Evolutionary conservation across 2,888 invertebrate genomes (phyloP).

Genomic region (Icerya purchasi): DNA sequence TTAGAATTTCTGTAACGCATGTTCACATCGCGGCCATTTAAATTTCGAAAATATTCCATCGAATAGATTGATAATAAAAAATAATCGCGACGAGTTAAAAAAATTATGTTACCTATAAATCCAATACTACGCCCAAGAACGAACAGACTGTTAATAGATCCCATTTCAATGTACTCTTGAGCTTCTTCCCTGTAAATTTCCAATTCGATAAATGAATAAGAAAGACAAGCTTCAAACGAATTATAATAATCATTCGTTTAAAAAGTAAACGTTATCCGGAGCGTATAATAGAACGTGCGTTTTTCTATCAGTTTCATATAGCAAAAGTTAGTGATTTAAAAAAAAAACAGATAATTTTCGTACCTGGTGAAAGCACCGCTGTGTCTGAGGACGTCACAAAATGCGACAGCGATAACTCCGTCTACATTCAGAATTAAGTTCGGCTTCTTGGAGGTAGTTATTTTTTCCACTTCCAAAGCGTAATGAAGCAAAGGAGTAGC

Average conservation of each 20-base stretch:
- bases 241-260: no score
- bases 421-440: slow-evolving; percentile 98
- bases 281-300: no score
- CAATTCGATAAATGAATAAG: no score
- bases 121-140: slow-evolving; percentile 96
- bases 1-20: neutral
- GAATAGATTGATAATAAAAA: no score
- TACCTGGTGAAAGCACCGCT: slow-evolving; percentile 83
- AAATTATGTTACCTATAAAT: slow-evolving; percentile 50
- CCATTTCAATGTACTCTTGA: slow-evolving; percentile 90
- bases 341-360: slow-evolving; percentile 20
- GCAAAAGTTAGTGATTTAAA: no score
- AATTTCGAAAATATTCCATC: no score
- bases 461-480: slow-evolving; percentile 93
- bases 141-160: slow-evolving; percentile 93
- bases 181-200: slow-evolving; percentile 63
- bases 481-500: slow-evolving; percentile 82
- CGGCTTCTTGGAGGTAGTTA: slow-evolving; percentile 98
- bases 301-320: no score
- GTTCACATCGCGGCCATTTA: no score
- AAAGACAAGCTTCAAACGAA: no score
- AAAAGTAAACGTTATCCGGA: no score
- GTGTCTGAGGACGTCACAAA: slow-evolving; percentile 87
- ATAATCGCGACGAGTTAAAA: neutral
- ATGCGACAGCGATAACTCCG: slow-evolving; percentile 90